Evolutionary conservation across 2,113 vertebrate species (phyloP), one percentile per base, ranked within the genome.

Genomic region (Microcebus tavaratra): DNA sequence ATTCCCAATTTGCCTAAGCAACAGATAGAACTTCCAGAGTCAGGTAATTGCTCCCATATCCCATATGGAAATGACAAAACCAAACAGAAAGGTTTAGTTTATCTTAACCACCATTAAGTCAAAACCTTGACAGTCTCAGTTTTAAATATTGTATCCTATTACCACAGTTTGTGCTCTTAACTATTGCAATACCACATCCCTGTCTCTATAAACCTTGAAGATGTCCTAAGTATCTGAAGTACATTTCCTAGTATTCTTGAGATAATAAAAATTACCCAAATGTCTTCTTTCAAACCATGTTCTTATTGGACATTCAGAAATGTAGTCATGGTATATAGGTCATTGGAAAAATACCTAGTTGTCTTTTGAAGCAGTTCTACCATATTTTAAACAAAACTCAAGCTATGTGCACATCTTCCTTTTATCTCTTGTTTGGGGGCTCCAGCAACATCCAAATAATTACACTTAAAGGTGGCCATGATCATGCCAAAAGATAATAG

Each of bases 1-100:
- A 93, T 73, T 88, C 36, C 20, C 25, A 72, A 81, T 90, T 94
- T 93, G 67, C 61, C 78, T 95, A 63, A 82, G 50, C 12, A 68
- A 50, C 45, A 65, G 21, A 48, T 57, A 84, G 80, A 72, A 87
- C 63, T 95, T 79, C 65, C 73, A 68, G n/a, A 45, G 3, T 48
- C 55, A 93, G n/a, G 34, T 65, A 42, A 59, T 17, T n/a, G 14
- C 55, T 96, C 17, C 36, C 27, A 7, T 57, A n/a, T 34, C 5
- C 79, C 34, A 31, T 34, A 14, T 39, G 39, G 29, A 91, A 93
- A 23, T 57, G 8, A 31, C 36, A 27, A 36, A 36, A 59, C 8
- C 27, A 34, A 36, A 59, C 8, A 68, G 10, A 25, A 78, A 94
- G 42, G 20, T 45, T 63, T 73, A 79, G n/a, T 59, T 3, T 87